A percentile compares a stretch with the other conserved stretches of the same genome.
phyloP scores from a whole-genome alignment of 2,888 invertebrate genomes.

The Pachliopta kotzebuea region DNA sequence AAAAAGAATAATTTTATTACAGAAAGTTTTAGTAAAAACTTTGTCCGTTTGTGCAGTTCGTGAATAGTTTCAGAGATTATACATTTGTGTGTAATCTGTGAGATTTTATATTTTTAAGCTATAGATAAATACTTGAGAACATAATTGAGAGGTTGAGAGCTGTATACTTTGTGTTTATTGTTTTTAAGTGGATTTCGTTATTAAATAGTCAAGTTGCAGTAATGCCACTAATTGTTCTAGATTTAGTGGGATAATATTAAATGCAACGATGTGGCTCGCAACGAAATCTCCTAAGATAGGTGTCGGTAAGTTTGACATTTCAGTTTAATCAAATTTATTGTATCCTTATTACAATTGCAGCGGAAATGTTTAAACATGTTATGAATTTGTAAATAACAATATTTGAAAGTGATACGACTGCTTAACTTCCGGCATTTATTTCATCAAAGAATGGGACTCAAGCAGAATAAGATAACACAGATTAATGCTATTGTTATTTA shows the following conservation, averaged over 20 bases:
- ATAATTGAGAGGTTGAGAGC: slow-evolving; percentile 17
- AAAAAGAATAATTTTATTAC: too few species aligned
- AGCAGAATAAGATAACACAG: slow-evolving; percentile 10
- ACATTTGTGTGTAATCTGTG: neutral
- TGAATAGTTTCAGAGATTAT: too few species aligned
- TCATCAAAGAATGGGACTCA: neutral
- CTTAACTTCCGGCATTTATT: neutral
- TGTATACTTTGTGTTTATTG: slow-evolving; percentile 27
- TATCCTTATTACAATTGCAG: slow-evolving; percentile 55
- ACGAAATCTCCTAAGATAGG: slow-evolving; percentile 87
- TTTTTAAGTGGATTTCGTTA: slow-evolving; percentile 27
- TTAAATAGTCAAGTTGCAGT: slow-evolving; percentile 27
- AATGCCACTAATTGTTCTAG: slow-evolving; percentile 13
- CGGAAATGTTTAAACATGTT: slow-evolving; percentile 71
- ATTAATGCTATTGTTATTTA: slow-evolving; percentile 1
- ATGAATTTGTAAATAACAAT: slow-evolving; percentile 60
- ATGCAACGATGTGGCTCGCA: slow-evolving; percentile 84
- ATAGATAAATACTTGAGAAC: slow-evolving; percentile 8
- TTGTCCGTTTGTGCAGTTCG: neutral
- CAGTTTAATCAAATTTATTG: slow-evolving; percentile 54
- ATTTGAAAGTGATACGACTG: slow-evolving; percentile 34
- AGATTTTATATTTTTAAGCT: slow-evolving; percentile 4
- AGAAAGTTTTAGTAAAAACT: neutral
- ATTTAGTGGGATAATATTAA: slow-evolving; percentile 21
- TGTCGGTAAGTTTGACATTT: slow-evolving; percentile 83